Base-by-base conservation (phyloP, 2,797 vertebrate genomes). In the Aplochiton taeniatus region DNA sequence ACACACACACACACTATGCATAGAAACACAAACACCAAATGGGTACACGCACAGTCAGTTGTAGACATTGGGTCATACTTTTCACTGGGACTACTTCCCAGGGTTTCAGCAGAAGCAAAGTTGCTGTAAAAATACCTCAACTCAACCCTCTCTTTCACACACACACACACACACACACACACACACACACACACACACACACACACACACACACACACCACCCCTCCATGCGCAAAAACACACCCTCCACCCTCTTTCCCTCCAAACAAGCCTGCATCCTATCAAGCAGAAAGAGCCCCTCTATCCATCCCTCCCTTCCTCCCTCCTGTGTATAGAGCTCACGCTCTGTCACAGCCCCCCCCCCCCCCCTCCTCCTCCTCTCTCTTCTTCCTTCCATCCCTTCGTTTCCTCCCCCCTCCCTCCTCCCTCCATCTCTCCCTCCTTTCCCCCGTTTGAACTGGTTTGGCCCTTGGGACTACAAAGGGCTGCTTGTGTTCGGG, bases 241-340 rank as follows among this genome's bases (percentile, higher is more conserved):
- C 41, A 42, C 68, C 68, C 58, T 49, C 71, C 82, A 54, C 57
- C 63, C 59, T 14, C 49, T 55, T 66, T 60, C 49, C 60, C 86
- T 85, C 73, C 70, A 73, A 90, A 87, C 76, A 86, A 81, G 75
- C 69, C 75, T 83, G 85, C 81, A 89, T 92, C 91, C 88, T 92
- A 79, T 78, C 72, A 46, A 65, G 68, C 60, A 73, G 63, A 75
- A 53, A 52, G 16, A 70, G 46, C 52, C 77, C 66, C 45, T 61
- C 52, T 55, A 55, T 64, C 52, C 56, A 4, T 19, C 41, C 48
- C 48, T 31, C 55, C 31, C 53, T 42, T 18, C 61, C 44, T 17
- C 14, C 48, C 13, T 6, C 47, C 61, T 61, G 11, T 47, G 62
- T 52, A 46, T n/a, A 49, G 20, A 50, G 47, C 46, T 45, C 42